Conservation (phyloP, 2,113 vertebrate genomes). For the Calyptomena viridis region DNA sequence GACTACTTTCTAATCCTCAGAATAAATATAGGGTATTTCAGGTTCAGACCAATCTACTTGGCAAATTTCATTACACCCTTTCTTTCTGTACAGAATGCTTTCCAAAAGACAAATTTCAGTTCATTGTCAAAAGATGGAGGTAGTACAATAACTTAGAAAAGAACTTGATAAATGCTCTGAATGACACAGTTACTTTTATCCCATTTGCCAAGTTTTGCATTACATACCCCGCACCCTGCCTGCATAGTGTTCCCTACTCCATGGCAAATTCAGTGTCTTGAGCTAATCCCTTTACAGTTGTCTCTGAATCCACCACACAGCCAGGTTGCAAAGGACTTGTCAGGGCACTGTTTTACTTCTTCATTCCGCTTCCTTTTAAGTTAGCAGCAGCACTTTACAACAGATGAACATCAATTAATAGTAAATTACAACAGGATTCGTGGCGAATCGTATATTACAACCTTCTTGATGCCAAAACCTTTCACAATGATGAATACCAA, state of each 20-base stretch:
- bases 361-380: conserved; percentile 57
- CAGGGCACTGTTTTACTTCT: conserved; percentile 32
- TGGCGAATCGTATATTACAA: conserved; percentile 47
- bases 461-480: conserved; percentile 57
- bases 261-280: conserved; percentile 17
- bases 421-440: conserved; percentile 65
- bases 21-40: neutral
- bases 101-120: conserved; percentile 3
- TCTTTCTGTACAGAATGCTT: neutral
- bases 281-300: conserved; percentile 26
- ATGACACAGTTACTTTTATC: neutral
- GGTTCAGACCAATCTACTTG: neutral
- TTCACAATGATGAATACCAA: conserved; percentile 67
- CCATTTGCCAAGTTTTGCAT: neutral
- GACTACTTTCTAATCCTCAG: neutral
- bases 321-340: conserved; percentile 15
- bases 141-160: neutral
- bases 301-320: neutral
- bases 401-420: conserved; percentile 69
- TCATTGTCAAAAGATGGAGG: neutral
- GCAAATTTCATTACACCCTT: neutral
- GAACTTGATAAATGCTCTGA: neutral
- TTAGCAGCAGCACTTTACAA: conserved; percentile 50
- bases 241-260: neutral
- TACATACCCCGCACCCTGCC: neutral